Conservation (phyloP, 2,888 invertebrate species). For the Orchesellides sinensis region DNA sequence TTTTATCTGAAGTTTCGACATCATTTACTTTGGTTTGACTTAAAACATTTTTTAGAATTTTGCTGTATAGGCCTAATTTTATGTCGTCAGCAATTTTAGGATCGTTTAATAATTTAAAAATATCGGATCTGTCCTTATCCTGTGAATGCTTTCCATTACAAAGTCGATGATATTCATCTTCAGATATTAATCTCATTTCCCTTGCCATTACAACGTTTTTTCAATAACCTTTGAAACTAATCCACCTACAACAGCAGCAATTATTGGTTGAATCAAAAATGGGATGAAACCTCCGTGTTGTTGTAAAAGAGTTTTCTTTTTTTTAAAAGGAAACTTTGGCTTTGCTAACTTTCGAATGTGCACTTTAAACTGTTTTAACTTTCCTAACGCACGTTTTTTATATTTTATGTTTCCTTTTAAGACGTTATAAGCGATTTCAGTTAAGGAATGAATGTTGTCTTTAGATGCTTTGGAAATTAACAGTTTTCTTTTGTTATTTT, state of each 20-base stretch:
- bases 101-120: no score
- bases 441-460: conserved; percentile 27
- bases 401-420: conserved; percentile 48
- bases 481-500: neutral
- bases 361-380: conserved; percentile 18
- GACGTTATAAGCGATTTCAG: conserved; percentile 55
- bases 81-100: conserved; percentile 16
- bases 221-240: neutral
- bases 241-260: conserved; percentile 10
- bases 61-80: conserved; percentile 23
- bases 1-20: neutral
- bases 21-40: neutral
- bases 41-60: neutral
- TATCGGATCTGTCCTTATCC: neutral
- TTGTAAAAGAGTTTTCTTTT: conserved; percentile 11
- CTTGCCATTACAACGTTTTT: conserved; percentile 16
- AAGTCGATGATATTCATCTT: conserved; percentile 27
- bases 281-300: conserved; percentile 46
- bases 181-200: conserved; percentile 42
- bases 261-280: conserved; percentile 20
- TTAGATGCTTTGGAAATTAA: neutral
- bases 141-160: neutral
- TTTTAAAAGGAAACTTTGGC: neutral
- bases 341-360: conserved; percentile 1
- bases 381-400: neutral